A percentile compares a stretch with the other conserved stretches of the same genome.
phyloP scores from a whole-genome alignment of 2,797 vertebrate species.

The Notolepis coatsorum region DNA sequence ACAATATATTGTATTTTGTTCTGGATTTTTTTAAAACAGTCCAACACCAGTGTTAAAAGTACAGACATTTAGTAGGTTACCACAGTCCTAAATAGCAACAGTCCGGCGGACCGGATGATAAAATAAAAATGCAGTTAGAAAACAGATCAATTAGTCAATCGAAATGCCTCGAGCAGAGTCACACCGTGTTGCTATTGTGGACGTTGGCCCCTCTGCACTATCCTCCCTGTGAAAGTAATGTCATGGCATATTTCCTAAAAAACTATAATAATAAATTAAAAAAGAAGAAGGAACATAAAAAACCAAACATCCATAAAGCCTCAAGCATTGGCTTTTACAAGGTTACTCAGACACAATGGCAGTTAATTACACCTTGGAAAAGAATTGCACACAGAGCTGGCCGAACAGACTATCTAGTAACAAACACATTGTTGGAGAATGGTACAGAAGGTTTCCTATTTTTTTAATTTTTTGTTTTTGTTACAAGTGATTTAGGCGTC shows the following conservation, averaged over 20 bases:
- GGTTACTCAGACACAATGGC: conserved; percentile 74
- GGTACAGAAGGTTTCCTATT: conserved; percentile 45
- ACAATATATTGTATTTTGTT: conserved; percentile 60
- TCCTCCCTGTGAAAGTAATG: conserved; percentile 52
- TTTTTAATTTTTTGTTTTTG: background rate
- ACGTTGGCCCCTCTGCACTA: conserved; percentile 38
- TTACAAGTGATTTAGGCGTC: conserved; percentile 57
- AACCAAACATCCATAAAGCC: conserved; percentile 77
- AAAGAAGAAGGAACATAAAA: no score
- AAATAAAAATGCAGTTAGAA: conserved; percentile 28
- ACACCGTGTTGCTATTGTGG: conserved; percentile 48
- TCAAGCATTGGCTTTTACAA: conserved; percentile 81
- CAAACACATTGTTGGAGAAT: conserved; percentile 49
- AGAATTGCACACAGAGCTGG: conserved; percentile 67
- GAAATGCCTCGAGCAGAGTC: conserved; percentile 37
- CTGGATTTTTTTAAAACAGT: conserved; percentile 70
- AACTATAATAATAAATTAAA: no score
- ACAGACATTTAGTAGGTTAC: conserved; percentile 42
- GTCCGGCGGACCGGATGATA: conserved; percentile 44
- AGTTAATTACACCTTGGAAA: conserved; percentile 69
- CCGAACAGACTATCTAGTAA: conserved; percentile 56
- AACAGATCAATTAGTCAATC: conserved; percentile 18
- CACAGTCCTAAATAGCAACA: conserved; percentile 45
- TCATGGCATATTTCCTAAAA: conserved; percentile 77
- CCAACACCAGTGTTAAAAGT: conserved; percentile 56